Evolutionary conservation across 2,797 vertebrate genomes (phyloP).

Genomic region (Artibeus jamaicensis): DNA sequence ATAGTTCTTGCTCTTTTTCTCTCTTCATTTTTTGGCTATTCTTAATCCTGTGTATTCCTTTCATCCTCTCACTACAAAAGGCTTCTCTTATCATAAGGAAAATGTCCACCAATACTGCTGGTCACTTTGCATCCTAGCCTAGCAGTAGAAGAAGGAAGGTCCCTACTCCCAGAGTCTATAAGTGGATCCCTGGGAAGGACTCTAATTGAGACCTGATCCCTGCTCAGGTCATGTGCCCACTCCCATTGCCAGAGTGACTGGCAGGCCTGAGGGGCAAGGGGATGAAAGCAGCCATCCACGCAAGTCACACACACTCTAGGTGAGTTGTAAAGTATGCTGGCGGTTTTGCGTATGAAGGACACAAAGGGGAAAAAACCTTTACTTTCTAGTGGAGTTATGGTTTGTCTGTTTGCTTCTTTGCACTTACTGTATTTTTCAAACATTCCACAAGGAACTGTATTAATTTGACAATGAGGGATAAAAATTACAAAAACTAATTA

Average conservation of each 20-base stretch:
- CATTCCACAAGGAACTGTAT: background rate
- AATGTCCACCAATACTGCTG: background rate
- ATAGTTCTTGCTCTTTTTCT: background rate
- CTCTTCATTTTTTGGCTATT: background rate
- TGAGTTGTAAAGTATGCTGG: background rate
- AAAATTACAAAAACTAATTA: constrained; percentile 33
- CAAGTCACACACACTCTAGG: background rate
- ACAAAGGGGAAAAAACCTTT: background rate
- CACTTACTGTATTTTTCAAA: constrained; percentile 32
- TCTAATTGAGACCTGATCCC: background rate
- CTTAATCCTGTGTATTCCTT: background rate
- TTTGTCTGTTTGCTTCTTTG: background rate
- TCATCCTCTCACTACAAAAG: background rate
- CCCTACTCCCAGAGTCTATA: background rate
- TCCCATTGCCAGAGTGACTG: background rate
- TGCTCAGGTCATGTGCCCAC: background rate
- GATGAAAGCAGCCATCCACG: background rate
- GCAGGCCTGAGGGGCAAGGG: background rate
- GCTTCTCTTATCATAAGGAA: background rate
- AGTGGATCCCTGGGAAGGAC: background rate
- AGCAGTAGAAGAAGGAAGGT: background rate
- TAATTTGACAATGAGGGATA: constrained; percentile 13
- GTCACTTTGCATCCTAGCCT: background rate
- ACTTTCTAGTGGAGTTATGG: background rate
- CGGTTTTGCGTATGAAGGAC: background rate